Evolutionary conservation across 2,797 vertebrate genomes (phyloP).

Genomic region (Pseudochaenichthys georgianus): DNA sequence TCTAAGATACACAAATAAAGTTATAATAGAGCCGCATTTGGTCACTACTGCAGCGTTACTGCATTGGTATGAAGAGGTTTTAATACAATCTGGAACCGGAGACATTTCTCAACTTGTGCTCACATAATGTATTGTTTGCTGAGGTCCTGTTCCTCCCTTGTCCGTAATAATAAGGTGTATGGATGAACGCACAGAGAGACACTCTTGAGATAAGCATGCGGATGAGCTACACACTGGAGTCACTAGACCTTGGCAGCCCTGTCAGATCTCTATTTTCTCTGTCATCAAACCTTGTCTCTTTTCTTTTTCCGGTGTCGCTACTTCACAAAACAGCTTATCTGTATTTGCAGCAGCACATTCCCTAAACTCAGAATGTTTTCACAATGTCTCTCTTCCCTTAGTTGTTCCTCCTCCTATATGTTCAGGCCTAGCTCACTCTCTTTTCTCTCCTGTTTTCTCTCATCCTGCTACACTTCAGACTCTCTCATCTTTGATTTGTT

Average conservation of each 20-base stretch:
- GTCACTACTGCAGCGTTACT: not conserved
- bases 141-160: not conserved
- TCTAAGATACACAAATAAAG: conserved; percentile 11
- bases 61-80: not conserved
- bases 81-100: conserved; percentile 1
- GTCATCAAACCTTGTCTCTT: conserved; percentile 5
- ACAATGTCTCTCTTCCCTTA: not conserved
- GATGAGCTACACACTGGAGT: conserved; percentile 8
- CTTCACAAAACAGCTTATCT: not conserved
- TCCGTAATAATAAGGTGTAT: conserved; percentile 5
- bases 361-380: not conserved
- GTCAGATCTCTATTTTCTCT: conserved; percentile 1
- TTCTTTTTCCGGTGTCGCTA: not conserved
- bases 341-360: not conserved
- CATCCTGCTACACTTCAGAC: not conserved
- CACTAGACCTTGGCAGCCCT: conserved; percentile 8
- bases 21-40: conserved; percentile 5
- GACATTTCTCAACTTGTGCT: conserved; percentile 5
- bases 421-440: not conserved
- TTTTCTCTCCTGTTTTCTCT: conserved; percentile 14
- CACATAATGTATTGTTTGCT: conserved; percentile 8
- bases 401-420: not conserved
- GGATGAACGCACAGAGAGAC: conserved; percentile 1
- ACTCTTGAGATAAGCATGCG: conserved; percentile 20
- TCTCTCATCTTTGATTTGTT: conserved; percentile 21